Conservation (phyloP, 2,113 vertebrate genomes). For the Dasypus novemcinctus region DNA sequence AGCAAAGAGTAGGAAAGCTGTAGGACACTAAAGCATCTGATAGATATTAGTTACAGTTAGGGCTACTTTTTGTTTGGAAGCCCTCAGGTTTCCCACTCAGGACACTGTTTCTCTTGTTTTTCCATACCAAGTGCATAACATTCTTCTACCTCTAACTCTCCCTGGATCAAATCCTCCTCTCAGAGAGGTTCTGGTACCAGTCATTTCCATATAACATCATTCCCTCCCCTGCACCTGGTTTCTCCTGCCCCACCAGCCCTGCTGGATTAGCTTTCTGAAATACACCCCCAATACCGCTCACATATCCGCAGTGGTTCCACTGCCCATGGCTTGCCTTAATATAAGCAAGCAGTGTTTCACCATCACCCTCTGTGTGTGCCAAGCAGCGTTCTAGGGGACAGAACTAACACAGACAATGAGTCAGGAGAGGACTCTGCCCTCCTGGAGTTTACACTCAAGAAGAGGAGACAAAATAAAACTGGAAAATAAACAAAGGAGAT, state of each 20-base stretch:
- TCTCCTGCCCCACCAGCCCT: neutral
- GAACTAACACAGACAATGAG: no score
- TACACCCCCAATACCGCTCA: neutral
- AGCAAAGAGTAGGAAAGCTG: neutral
- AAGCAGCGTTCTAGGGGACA: neutral
- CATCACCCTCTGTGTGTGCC: neutral
- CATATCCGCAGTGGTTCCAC: no score
- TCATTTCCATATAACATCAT: neutral
- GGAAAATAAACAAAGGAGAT: neutral
- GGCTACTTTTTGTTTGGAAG: neutral
- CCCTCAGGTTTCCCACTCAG: neutral
- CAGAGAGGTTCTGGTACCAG: neutral
- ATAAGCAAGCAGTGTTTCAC: neutral
- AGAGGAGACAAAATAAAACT: neutral
- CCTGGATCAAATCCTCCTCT: neutral
- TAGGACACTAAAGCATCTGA: neutral
- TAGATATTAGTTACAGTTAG: no score
- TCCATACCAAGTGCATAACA: neutral
- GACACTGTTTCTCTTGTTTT: neutral
- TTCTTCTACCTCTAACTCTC: neutral
- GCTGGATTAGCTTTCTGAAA: neutral
- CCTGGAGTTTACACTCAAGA: neutral
- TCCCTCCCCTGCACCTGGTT: neutral
- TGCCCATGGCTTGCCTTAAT: neutral
- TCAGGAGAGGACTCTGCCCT: neutral